These are phyloP conservation scores for Myiagra hebetior DNA, from an alignment of 2,113 vertebrate genomes.

Conservation along the genomic window DNA sequence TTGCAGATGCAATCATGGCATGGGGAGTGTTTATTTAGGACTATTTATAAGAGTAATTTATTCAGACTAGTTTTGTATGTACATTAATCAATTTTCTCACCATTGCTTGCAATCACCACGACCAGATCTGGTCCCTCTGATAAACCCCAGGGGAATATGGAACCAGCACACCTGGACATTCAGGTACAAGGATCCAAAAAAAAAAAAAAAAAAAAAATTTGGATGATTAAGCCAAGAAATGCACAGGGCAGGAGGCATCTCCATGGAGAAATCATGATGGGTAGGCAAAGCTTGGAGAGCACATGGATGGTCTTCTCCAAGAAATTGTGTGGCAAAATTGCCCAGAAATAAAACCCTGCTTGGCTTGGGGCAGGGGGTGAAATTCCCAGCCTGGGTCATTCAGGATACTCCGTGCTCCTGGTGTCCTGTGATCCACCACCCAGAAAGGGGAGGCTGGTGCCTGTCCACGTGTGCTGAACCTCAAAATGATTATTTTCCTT, in stretches of 20 bases:
- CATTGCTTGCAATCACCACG: not conserved
- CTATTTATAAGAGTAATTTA: not conserved
- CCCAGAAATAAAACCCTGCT: not conserved
- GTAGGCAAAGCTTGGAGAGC: not conserved
- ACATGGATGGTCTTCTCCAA: not conserved
- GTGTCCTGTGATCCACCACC: not conserved
- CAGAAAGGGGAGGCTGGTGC: not conserved
- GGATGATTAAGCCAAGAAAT: not conserved
- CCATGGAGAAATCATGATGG: accelerated
- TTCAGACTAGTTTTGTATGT: not conserved
- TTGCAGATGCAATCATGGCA: not conserved
- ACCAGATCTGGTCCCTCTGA: not conserved
- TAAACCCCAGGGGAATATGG: not conserved
- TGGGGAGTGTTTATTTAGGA: not conserved
- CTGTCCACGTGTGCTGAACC: accelerated
- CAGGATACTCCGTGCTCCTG: accelerated
- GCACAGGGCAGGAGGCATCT: not conserved
- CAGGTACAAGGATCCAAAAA: not conserved
- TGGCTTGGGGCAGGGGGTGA: not conserved
- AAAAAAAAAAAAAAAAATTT: not conserved
- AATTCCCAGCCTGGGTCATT: accelerated
- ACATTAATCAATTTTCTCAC: not conserved
- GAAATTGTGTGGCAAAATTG: accelerated
- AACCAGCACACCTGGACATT: not conserved
- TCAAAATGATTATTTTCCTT: not conserved